phyloP scores from a whole-genome alignment of 2,113 vertebrate genomes.

The Cyphomyrus plagiostoma region DNA sequence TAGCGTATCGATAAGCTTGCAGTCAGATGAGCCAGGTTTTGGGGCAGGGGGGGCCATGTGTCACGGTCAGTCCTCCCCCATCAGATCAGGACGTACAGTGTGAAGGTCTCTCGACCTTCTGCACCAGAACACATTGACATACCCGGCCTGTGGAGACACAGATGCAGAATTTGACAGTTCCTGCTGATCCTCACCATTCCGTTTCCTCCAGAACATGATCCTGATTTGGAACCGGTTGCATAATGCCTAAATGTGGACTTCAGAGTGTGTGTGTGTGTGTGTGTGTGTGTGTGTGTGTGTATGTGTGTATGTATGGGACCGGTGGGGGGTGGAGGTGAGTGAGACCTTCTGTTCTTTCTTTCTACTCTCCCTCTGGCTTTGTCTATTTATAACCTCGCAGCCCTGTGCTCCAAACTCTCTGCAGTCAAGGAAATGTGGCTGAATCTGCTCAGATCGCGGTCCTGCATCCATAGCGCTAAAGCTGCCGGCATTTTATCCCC shows the following conservation, averaged over 20 bases:
- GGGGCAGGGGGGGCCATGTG: not conserved
- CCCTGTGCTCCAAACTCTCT: not conserved
- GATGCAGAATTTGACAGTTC: conserved; percentile 31
- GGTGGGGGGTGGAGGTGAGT: not conserved
- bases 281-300: not conserved
- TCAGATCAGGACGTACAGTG: conserved; percentile 24
- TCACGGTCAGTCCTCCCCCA: conserved; percentile 22
- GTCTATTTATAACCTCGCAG: not conserved
- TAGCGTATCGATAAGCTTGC: not conserved
- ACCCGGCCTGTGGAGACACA: conserved; percentile 27
- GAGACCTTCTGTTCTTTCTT: not conserved
- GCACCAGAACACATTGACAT: not conserved
- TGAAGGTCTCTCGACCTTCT: not conserved
- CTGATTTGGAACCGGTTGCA: conserved; percentile 48
- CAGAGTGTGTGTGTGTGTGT: conserved; percentile 6
- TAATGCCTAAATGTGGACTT: conserved; percentile 42
- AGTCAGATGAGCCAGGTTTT: not conserved
- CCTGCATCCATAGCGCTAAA: not conserved
- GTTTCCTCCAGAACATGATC: conserved; percentile 34
- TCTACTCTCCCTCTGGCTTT: not conserved
- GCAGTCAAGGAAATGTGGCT: not conserved
- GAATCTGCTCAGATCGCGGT: not conserved
- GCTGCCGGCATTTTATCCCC: not conserved
- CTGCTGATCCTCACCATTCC: conserved; percentile 22
- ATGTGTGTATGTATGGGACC: not conserved